Evolutionary conservation across 2,888 invertebrate genomes (phyloP).

Genomic region (Punctoribates punctum): DNA sequence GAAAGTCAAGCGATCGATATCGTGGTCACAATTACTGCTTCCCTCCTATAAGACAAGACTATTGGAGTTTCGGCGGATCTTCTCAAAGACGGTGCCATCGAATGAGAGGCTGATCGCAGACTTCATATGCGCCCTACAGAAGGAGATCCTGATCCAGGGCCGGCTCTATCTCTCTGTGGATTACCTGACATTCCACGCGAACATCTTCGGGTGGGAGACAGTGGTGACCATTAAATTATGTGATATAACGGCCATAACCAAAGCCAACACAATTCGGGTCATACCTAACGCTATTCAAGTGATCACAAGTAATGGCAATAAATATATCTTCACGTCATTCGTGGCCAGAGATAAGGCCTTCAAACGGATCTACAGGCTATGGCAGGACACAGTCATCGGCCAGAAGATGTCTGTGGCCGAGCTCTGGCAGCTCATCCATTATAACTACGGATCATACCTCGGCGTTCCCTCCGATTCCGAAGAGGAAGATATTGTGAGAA

Average conservation of each 20-base stretch:
- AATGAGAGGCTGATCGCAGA: slow-evolving; percentile 57
- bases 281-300: slow-evolving; percentile 95
- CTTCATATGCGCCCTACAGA: slow-evolving; percentile 94
- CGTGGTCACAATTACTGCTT: slow-evolving; percentile 53
- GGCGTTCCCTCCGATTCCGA: slow-evolving; percentile 17
- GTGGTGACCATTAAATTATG: slow-evolving; percentile 77
- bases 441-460: slow-evolving; percentile 49
- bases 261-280: slow-evolving; percentile 84
- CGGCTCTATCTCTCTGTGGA: slow-evolving; percentile 91
- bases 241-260: slow-evolving; percentile 87
- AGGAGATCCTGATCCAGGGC: slow-evolving; percentile 92
- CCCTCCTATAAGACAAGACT: slow-evolving; percentile 91
- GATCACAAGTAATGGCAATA: slow-evolving; percentile 69
- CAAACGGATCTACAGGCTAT: slow-evolving; percentile 89
- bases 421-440: slow-evolving; percentile 21
- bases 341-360: slow-evolving; percentile 89
- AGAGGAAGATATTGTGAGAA: slow-evolving; percentile 12
- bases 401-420: slow-evolving; percentile 21
- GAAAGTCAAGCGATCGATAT: slow-evolving; percentile 7
- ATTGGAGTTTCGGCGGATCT: slow-evolving; percentile 85
- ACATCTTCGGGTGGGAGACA: slow-evolving; percentile 96
- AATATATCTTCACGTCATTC: slow-evolving; percentile 91
- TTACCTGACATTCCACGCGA: slow-evolving; percentile 94
- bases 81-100: slow-evolving; percentile 53
- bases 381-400: slow-evolving; percentile 67